These are phyloP conservation scores for Limenitis camilla DNA, from an alignment of 2,888 invertebrate genomes.

Conservation along the genomic window DNA sequence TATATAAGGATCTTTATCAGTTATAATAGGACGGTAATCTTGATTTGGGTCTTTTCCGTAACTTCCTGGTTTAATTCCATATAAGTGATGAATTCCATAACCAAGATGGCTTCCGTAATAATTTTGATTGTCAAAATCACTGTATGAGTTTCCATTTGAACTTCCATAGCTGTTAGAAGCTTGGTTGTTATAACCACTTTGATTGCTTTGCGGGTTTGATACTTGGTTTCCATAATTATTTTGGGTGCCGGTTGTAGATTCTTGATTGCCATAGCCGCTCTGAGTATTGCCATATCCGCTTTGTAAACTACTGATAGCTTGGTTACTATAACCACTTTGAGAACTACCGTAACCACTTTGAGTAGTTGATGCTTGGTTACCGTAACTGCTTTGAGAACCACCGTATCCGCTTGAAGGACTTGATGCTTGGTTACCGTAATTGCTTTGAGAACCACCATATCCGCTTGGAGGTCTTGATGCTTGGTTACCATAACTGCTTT, in stretches of 20 bases:
- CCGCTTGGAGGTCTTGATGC: conserved; percentile 6
- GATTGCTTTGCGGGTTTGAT: conserved; percentile 5
- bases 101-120: conserved; percentile 27
- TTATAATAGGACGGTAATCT: conserved; percentile 13
- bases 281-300: conserved; percentile 3
- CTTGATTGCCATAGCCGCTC: conserved; percentile 5
- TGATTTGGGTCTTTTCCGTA: conserved; percentile 20
- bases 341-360: conserved; percentile 14
- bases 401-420: too few relatives aligned
- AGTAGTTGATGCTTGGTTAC: neutral
- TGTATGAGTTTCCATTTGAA: conserved; percentile 12
- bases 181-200: neutral
- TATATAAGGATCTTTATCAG: conserved; percentile 14
- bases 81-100: conserved; percentile 28
- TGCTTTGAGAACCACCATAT: conserved; percentile 18
- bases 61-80: conserved; percentile 26
- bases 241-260: neutral
- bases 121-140: conserved; percentile 15
- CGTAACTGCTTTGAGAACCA: conserved; percentile 4
- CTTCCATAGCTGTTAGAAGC: too few relatives aligned
- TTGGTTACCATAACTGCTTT: conserved; percentile 17
- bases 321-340: conserved; percentile 8
- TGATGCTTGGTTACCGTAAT: neutral
- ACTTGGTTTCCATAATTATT: conserved; percentile 5
- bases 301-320: conserved; percentile 1